Base-by-base conservation (phyloP, 64 coral and sea anemone genomes). In the Montipora sp. region DNA sequence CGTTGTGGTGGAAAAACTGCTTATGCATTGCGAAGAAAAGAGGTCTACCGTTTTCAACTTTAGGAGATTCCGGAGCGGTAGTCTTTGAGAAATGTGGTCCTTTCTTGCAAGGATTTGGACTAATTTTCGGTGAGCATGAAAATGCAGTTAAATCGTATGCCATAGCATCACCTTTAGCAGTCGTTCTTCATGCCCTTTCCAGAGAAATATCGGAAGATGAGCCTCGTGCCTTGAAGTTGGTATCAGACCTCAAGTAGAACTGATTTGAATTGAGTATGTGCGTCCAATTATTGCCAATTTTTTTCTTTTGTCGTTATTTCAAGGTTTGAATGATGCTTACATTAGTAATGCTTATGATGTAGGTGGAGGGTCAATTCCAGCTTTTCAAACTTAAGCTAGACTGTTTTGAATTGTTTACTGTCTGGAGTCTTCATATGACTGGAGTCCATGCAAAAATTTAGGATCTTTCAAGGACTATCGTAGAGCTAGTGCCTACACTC, bases 1-100 rank as follows among this genome's bases (percentile, higher is more conserved):
- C 51, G n/a, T 15, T 69, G 7, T 75, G 73, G 73, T 46, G 7
- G 5, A 44, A 46, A 12, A 75, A 75, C 73, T 75, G 73, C 73
- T 75, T 75, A 8, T 75, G 73, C 27, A 46, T 75, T 13, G 27
- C 23, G 9, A 5, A 15, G 44, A 13, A 44, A 46, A 4, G 3
- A 75, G 23, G 12, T 3, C 4, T 13, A 4, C 5, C 13, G 53
- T 79, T 79, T 8, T 18, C 77, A 79, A 46, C 15, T 51, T n/a
- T 2, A 18, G 77, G 77, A 21, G 77, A 79, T 79, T 79, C 77
- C 9, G 77, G 77, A 47, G 77, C 77, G n/a, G 77, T 79, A 1
- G 47, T 55, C 15, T 79, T 79, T 15, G 77, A 79, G 13, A 51
- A 48, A 3, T 1, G 11, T 1, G 43, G 15, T 7, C 2, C 47